phyloP scores from a whole-genome alignment of 2,797 vertebrate genomes.

The Melopsittacus undulatus region DNA sequence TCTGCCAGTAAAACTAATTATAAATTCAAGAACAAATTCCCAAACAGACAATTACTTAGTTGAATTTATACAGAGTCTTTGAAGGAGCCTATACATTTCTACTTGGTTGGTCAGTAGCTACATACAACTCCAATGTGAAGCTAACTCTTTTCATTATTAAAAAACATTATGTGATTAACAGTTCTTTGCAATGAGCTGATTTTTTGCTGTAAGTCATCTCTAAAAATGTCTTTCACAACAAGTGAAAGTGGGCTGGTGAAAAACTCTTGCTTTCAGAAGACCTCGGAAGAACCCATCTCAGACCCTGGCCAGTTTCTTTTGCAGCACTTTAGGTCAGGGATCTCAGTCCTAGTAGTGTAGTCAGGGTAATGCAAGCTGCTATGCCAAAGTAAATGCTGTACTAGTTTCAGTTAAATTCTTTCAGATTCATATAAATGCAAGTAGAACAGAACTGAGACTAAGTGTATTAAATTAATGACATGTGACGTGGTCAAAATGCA shows the following conservation, averaged over 20 bases:
- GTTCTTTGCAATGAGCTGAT: not conserved
- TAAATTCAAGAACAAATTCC: not conserved
- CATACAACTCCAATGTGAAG: not conserved
- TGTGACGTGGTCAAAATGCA: not conserved
- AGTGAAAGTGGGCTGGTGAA: not conserved
- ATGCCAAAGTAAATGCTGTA: not conserved
- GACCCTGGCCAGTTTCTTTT: not conserved
- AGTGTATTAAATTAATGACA: not conserved
- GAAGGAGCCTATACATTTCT: not conserved
- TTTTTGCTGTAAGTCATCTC: not conserved
- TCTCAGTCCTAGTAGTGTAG: not conserved
- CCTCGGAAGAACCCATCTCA: constrained; percentile 4
- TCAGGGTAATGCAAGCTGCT: not conserved
- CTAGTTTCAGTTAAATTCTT: not conserved
- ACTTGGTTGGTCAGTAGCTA: not conserved
- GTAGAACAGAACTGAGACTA: not conserved
- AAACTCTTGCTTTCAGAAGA: not conserved
- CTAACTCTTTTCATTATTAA: not conserved
- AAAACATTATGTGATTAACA: not conserved
- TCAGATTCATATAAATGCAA: not conserved
- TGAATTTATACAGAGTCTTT: not conserved
- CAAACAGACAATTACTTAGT: not conserved
- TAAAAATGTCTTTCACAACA: not conserved
- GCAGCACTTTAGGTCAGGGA: not conserved
- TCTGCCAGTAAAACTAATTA: not conserved